Conservation (phyloP, 2,113 vertebrate genomes). For the Candoia aspera region DNA sequence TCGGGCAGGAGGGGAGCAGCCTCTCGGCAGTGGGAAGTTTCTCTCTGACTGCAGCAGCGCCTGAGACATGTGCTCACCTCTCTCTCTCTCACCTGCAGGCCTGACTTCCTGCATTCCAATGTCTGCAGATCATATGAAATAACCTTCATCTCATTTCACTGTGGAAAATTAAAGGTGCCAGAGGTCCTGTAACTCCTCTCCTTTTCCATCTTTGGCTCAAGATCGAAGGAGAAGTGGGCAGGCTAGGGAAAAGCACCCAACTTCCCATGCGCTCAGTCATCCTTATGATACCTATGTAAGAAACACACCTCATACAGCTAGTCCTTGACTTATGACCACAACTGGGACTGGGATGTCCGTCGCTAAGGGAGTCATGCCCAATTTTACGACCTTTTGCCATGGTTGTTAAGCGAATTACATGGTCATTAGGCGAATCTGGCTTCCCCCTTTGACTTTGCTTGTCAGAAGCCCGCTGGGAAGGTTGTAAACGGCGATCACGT, state of each 20-base stretch:
- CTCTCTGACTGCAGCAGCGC: not conserved
- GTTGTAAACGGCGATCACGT: too few species aligned
- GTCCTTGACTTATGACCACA: too few species aligned
- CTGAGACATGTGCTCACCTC: not conserved
- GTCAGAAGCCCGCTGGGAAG: too few species aligned
- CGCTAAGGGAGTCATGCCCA: too few species aligned
- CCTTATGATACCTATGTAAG: not conserved
- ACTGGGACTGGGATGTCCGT: too few species aligned
- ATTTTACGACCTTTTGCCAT: too few species aligned
- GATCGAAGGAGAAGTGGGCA: not conserved
- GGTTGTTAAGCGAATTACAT: too few species aligned
- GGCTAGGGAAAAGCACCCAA: not conserved
- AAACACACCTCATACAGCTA: too few species aligned
- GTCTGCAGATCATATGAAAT: not conserved
- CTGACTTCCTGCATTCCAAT: not conserved
- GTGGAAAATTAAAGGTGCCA: not conserved
- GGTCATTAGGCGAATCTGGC: too few species aligned
- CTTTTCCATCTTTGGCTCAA: not conserved
- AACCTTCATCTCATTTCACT: not conserved
- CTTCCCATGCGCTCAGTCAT: not conserved
- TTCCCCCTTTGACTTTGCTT: too few species aligned
- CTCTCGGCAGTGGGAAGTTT: too few species aligned
- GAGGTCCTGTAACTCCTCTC: too few species aligned
- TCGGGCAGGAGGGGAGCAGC: not conserved
- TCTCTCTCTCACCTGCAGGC: not conserved